phyloP scores from a whole-genome alignment of 1,140 invertebrate genomes.

The Pseudomyrmex sp. region DNA sequence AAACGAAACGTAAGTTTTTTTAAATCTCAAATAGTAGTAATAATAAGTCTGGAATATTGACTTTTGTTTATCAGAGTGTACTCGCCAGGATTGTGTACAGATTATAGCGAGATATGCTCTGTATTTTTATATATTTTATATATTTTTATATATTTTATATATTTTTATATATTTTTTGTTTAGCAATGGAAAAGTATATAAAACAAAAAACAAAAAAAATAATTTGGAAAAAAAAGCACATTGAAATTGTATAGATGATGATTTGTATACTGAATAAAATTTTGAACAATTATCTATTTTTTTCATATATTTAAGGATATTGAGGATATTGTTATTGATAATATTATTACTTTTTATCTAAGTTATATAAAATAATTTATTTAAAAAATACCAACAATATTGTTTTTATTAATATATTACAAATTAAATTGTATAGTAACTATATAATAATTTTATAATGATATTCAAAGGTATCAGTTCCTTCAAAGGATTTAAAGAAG shows the following conservation, averaged over 20 bases:
- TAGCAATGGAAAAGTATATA: background rate
- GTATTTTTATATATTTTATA: no score
- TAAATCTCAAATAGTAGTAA: no score
- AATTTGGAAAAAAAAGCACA: no score
- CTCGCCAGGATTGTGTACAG: no score
- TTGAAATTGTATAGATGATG: background rate
- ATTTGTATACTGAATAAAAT: background rate
- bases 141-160: no score
- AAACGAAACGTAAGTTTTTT: background rate
- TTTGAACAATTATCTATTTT: background rate
- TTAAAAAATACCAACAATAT: background rate
- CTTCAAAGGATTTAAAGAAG: slow-evolving; percentile 89
- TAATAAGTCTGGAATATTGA: no score
- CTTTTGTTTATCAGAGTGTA: no score
- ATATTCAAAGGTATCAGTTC: slow-evolving; percentile 89
- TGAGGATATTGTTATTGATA: background rate
- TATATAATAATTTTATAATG: slow-evolving; percentile 59
- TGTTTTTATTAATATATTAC: background rate
- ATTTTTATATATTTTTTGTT: no score
- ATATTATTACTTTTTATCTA: background rate
- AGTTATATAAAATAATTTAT: slow-evolving; percentile 3
- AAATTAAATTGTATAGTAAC: background rate
- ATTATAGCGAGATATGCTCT: no score
- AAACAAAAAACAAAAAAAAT: background rate
- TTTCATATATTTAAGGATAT: background rate